Evolutionary conservation across 64 coral and sea anemone genomes (phyloP).

Genomic region (Montipora cactus): DNA sequence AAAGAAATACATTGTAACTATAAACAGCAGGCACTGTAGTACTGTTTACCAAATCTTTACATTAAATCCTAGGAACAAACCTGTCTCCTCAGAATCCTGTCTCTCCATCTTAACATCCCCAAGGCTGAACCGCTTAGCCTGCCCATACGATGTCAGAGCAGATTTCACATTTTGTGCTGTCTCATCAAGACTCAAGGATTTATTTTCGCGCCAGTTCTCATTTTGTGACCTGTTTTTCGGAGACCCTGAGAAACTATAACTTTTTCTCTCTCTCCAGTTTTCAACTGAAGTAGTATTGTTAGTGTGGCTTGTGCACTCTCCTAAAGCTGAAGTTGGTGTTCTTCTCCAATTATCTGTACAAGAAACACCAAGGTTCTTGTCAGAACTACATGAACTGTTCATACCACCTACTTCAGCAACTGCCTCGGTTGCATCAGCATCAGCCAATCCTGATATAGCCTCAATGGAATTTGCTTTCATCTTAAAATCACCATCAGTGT

Average conservation of each 20-base stretch:
- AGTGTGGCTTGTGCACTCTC: background rate
- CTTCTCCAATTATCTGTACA: background rate
- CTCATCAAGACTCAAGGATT: slow-evolving; percentile 38
- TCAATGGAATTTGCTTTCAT: background rate
- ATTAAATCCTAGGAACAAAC: background rate
- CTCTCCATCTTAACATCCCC: slow-evolving; percentile 19
- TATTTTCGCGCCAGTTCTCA: slow-evolving; percentile 18
- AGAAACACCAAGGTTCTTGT: background rate
- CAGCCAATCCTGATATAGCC: background rate
- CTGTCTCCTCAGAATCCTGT: slow-evolving; percentile 30
- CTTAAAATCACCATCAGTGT: background rate
- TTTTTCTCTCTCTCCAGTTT: slow-evolving; percentile 9
- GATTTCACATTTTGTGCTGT: background rate
- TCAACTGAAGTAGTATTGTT: background rate
- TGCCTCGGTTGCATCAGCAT: background rate
- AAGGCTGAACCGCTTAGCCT: background rate
- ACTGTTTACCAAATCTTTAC: too few species aligned
- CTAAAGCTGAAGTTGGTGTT: background rate
- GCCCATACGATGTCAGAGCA: background rate
- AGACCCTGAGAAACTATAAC: background rate
- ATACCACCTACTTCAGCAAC: background rate
- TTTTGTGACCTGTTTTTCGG: background rate
- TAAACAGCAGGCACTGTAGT: too few species aligned
- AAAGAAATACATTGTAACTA: too few species aligned
- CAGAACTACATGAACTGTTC: background rate